Evolutionary conservation across 2,888 invertebrate genomes (phyloP), one percentile per base, ranked within the genome.

Genomic region (Timema cristinae): DNA sequence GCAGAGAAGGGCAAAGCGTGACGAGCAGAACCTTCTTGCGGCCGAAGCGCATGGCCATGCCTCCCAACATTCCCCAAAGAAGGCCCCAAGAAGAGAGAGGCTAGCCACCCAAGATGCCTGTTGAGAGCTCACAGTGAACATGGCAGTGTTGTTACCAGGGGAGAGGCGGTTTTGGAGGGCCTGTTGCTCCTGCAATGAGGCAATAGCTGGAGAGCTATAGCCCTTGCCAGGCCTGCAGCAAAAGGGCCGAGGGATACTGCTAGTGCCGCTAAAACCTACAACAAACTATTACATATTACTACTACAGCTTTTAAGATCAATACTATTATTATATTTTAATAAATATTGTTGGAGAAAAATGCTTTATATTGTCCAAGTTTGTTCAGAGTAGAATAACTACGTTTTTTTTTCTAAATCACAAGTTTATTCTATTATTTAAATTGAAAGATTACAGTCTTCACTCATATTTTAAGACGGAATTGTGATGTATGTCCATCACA

Each of bases 51-150:
- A 93, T 90, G 72, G 91, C 89, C 78, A 90, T 85, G n/a, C 93
- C 92, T 0, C 92, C 93, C 56, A 92, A 83, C 75, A 92, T 89
- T 8, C 92, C 93, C 93, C 94, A 76, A 93, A 88, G 75, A 93
- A 86, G 8, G 93, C 93, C 50, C 93, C 93, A 80, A 91, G 82
- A 79, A 93, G 86, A 76, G 92, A 91, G 67, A 93, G 83, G 77
- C 92, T 92, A 32, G 92, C 93, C 50, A 93, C 87, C 93, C 93
- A 93, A 74, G 91, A 91, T 32, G 91, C 91, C 79, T 93, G 89
- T 82, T 92, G 91, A 75, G 89, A 87, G 76, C 77, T 76, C 51
- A 79, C 76, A 66, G 77, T 73, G 76, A 79, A 77, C 70, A 66
- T 50, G 11, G 68, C 71, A n/a, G 66, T 47, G 16, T 67, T 66